Base-by-base conservation (phyloP, 1,140 invertebrate species). In the Zaprionus davidi region DNA sequence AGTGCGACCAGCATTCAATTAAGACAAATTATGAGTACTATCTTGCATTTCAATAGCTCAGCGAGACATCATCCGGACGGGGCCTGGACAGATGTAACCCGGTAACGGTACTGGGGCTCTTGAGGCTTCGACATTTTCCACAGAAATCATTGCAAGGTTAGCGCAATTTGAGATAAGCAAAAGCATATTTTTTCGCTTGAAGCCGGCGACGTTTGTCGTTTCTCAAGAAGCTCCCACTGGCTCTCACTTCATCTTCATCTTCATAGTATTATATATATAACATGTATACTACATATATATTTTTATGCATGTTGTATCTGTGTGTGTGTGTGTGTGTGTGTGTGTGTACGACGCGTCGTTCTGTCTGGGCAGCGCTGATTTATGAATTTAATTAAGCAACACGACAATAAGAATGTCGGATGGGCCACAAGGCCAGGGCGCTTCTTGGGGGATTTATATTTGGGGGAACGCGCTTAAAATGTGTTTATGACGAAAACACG, bases 371-470 rank as follows among this genome's bases (percentile, higher is more conserved):
- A 44, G 24, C 66, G 84, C 74, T 87, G 84, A 87, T 87, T 87
- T 87, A 87, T 87, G 84, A 87, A 87, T 87, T 87, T 87, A 88
- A 87, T 87, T 87, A 87, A 87, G 69, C 74, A 81, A 75, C 71
- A 76, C 78, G 85, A 84, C 78, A 84, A 63, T 71, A 68, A 81
- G 64, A 65, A 56, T 78, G n/a, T 53, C 57, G 17, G 31, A 58
- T 31, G 38, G 13, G 55, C 63, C 63, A 76, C 80, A 82, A 80
- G 60, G 78, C 62, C 44, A 34, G 51, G 41, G n/a, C 15, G 55
- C 68, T 77, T 78, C 4, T 78, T 76, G 79, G 83, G 75, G 65
- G 46, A 58, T 38, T 41, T 38, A 22, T 65, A 59, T 56, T 67
- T 71, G 53, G 49, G 2, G 31, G 53, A 67, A 44, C 44, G 76